These are phyloP conservation scores for Pollimyrus isidori DNA, from an alignment of 2,113 vertebrate species.

Conservation along the genomic window DNA sequence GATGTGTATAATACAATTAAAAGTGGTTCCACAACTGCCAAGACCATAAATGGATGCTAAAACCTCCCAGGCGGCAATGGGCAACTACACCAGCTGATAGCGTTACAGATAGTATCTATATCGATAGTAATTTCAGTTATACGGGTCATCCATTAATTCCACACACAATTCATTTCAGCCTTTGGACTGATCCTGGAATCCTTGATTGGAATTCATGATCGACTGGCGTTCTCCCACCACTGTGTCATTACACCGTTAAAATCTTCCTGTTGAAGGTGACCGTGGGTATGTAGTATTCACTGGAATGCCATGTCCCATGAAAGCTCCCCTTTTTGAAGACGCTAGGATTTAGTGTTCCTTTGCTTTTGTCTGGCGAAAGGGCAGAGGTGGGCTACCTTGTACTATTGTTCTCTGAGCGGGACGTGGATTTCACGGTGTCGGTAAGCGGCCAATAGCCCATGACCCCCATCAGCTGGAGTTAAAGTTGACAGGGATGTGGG, in stretches of 20 bases:
- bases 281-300: neutral
- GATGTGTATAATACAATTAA: neutral
- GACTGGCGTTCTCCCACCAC: neutral
- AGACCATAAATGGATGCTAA: neutral
- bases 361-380: neutral
- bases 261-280: neutral
- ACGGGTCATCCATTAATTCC: neutral
- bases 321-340: constrained; percentile 33
- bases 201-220: neutral
- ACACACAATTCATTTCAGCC: neutral
- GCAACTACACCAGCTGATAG: neutral
- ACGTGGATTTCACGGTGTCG: constrained; percentile 40
- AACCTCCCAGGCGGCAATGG: neutral
- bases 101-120: neutral
- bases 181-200: neutral
- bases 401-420: constrained; percentile 12
- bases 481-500: constrained; percentile 70
- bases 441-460: constrained; percentile 12
- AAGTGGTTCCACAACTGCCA: neutral
- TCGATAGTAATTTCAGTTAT: neutral
- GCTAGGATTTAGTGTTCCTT: constrained; percentile 32
- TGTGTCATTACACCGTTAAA: neutral
- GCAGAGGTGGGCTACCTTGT: neutral
- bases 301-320: neutral
- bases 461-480: constrained; percentile 66